Conservation (phyloP, 1,140 invertebrate species). For the Lordiphosa collinella region DNA sequence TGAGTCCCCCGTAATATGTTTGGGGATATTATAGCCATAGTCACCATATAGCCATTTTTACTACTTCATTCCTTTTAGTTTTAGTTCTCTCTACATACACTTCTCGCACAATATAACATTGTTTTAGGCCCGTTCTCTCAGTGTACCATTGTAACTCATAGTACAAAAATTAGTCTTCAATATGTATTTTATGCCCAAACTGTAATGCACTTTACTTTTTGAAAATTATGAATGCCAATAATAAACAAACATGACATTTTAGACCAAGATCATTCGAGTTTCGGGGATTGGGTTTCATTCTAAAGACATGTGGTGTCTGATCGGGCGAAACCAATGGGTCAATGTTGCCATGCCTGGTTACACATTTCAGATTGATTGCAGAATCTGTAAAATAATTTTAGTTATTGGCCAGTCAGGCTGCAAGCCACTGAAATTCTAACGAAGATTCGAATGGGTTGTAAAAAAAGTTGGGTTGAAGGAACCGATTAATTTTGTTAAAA, state of each 20-base stretch:
- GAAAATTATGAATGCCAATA: slow-evolving; percentile 51
- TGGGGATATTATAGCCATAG: slow-evolving; percentile 20
- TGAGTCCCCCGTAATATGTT: slow-evolving; percentile 4
- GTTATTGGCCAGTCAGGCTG: too few species aligned
- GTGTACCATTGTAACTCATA: slow-evolving; percentile 22
- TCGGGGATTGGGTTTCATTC: background rate
- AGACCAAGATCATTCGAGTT: slow-evolving; percentile 30
- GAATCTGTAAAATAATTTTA: too few species aligned
- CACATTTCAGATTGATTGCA: background rate
- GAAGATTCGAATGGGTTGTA: too few species aligned
- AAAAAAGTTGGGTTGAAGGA: too few species aligned
- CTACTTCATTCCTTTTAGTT: slow-evolving; percentile 8
- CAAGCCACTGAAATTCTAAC: too few species aligned
- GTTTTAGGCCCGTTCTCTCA: slow-evolving; percentile 15
- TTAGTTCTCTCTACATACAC: background rate
- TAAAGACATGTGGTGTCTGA: background rate
- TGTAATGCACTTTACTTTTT: slow-evolving; percentile 34
- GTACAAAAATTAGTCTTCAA: slow-evolving; percentile 57
- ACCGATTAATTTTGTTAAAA: too few species aligned
- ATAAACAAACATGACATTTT: slow-evolving; percentile 46
- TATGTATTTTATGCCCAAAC: slow-evolving; percentile 24
- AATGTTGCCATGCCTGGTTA: background rate
- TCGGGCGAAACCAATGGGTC: slow-evolving; percentile 9
- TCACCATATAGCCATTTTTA: slow-evolving; percentile 23
- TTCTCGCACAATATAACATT: slow-evolving; percentile 16